These are phyloP conservation scores for Setophaga petechia DNA, from an alignment of 2,113 vertebrate species.

Conservation along the genomic window DNA sequence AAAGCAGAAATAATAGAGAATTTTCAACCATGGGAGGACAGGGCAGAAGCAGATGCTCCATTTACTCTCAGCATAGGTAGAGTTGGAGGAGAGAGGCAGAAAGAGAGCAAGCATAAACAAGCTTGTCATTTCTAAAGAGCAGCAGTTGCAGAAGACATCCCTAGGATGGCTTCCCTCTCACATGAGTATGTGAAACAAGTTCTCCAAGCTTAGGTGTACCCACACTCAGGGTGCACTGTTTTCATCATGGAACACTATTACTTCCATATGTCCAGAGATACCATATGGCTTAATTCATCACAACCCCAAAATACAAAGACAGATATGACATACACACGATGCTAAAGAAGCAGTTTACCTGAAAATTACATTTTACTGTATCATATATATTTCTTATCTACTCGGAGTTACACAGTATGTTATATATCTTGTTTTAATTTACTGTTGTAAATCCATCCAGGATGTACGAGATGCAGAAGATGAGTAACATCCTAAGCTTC, in stretches of 20 bases:
- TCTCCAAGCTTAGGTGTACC: background rate
- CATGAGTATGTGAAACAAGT: background rate
- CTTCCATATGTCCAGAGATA: background rate
- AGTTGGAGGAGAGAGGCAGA: background rate
- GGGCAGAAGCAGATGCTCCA: background rate
- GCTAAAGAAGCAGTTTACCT: background rate
- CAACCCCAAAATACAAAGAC: background rate
- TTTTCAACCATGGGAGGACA: background rate
- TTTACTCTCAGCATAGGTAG: background rate
- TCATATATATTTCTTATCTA: background rate
- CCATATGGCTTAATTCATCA: background rate
- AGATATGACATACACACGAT: background rate
- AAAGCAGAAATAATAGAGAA: background rate
- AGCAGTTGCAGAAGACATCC: background rate
- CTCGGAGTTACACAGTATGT: background rate
- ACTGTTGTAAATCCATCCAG: background rate
- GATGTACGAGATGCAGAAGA: background rate
- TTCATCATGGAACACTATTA: background rate
- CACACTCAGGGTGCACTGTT: background rate
- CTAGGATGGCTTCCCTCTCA: background rate
- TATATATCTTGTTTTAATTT: background rate
- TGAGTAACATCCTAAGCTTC: background rate
- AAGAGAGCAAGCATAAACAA: background rate
- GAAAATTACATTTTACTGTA: background rate
- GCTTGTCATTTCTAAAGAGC: background rate